A percentile compares a stretch with the other conserved stretches of the same genome.
These are phyloP conservation scores for Tragelaphus scriptus DNA, from an alignment of 2,113 vertebrate species.

Conservation along the genomic window DNA sequence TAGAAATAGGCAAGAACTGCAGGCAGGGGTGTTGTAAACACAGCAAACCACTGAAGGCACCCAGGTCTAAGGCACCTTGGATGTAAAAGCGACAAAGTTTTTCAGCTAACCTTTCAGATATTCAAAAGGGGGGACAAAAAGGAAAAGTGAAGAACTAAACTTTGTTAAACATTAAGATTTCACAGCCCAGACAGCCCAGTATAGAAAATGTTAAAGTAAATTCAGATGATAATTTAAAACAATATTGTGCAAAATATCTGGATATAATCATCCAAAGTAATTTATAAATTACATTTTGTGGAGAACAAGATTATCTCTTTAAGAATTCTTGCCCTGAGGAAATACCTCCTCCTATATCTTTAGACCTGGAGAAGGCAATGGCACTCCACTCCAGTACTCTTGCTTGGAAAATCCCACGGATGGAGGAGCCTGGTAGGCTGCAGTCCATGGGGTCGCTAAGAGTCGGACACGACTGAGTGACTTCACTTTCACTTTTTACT, in stretches of 20 bases:
- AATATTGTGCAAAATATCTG: not conserved
- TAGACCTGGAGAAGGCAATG: not conserved
- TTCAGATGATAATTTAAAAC: not conserved
- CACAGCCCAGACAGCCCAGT: not conserved
- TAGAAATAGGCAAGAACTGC: not conserved
- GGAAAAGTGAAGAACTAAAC: not conserved
- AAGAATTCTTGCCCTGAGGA: not conserved
- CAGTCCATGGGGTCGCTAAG: too few relatives aligned
- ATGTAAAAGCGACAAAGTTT: not conserved
- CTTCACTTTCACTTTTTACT: too few relatives aligned
- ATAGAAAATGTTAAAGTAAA: not conserved
- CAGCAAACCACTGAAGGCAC: not conserved
- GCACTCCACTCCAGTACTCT: too few relatives aligned
- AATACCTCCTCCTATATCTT: not conserved
- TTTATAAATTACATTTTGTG: not conserved
- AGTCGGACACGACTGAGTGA: rapidly evolving
- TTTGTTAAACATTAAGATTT: not conserved
- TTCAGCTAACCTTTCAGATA: not conserved
- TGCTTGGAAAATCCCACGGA: too few relatives aligned
- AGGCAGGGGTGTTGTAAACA: not conserved
- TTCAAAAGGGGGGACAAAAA: not conserved
- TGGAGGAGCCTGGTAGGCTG: too few relatives aligned
- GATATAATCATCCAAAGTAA: not conserved
- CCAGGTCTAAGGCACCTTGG: not conserved
- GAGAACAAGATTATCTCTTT: not conserved